phyloP scores from a whole-genome alignment of 2,797 vertebrate species.

The Aulostomus chinensis region DNA sequence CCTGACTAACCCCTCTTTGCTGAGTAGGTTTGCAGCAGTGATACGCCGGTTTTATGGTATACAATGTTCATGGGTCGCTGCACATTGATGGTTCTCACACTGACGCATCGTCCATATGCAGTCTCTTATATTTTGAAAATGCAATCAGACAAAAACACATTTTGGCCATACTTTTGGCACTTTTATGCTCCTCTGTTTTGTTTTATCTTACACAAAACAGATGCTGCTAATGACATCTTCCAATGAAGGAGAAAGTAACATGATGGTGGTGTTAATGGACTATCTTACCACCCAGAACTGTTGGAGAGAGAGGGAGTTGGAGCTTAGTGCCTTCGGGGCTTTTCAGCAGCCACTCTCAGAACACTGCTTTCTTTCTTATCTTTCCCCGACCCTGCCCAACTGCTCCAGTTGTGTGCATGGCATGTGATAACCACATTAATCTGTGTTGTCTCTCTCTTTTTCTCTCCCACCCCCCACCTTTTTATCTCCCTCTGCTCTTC shows the following conservation, averaged over 20 bases:
- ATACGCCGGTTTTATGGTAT: not conserved
- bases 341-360: slow-evolving; percentile 56
- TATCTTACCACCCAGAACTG: slow-evolving; percentile 28
- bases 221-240: no score
- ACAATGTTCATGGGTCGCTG: no score
- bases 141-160: slow-evolving; percentile 9
- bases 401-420: slow-evolving; percentile 80
- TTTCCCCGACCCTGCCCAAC: slow-evolving; percentile 63
- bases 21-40: slow-evolving; percentile 33
- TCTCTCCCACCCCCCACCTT: slow-evolving; percentile 52
- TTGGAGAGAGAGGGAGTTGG: slow-evolving; percentile 51
- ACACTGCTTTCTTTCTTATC: slow-evolving; percentile 76
- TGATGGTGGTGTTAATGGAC: slow-evolving; percentile 21
- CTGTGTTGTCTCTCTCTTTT: slow-evolving; percentile 73
- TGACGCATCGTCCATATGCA: not conserved
- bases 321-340: slow-evolving; percentile 55
- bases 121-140: slow-evolving; percentile 10
- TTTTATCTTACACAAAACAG: no score
- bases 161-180: not conserved
- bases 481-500: slow-evolving; percentile 76
- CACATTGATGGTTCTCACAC: no score
- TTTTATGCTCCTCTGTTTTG: slow-evolving; percentile 3
- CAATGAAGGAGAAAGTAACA: slow-evolving; percentile 24
- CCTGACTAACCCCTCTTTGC: slow-evolving; percentile 33
- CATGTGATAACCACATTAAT: slow-evolving; percentile 90